A percentile compares a stretch with the other conserved stretches of the same genome.
Evolutionary conservation across 2,888 invertebrate species (phyloP).

Genomic region (Theodoxus fluviatilis): DNA sequence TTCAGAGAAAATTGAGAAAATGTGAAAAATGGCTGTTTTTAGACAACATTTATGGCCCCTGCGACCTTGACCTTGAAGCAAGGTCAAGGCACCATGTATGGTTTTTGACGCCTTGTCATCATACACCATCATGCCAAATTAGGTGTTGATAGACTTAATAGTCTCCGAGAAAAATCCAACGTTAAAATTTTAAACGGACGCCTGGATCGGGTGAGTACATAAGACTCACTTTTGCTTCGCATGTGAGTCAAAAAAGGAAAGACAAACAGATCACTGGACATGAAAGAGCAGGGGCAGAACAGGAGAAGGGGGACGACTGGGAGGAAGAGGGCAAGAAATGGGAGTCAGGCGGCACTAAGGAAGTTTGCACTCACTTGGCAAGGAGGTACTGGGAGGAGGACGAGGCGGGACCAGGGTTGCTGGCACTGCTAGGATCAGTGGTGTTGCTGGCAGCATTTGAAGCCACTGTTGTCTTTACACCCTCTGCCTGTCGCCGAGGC

Average conservation of each 20-base stretch:
- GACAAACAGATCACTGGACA: background rate
- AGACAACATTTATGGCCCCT: no score
- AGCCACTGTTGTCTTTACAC: conserved; percentile 66
- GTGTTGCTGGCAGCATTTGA: conserved; percentile 35
- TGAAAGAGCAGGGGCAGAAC: background rate
- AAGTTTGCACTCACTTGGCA: conserved; percentile 28
- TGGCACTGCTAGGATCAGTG: conserved; percentile 34
- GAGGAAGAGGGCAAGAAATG: background rate
- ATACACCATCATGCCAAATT: no score
- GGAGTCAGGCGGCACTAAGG: background rate
- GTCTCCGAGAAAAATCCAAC: no score
- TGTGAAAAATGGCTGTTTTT: no score
- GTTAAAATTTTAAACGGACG: no score
- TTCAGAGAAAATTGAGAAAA: no score
- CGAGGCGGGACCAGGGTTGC: conserved; percentile 28
- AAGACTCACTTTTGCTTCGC: conserved; percentile 25
- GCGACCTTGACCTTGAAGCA: no score
- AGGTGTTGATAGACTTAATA: no score
- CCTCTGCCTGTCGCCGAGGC: conserved; percentile 82
- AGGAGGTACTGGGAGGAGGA: conserved; percentile 64
- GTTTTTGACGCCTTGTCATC: no score
- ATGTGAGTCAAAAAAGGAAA: conserved; percentile 22
- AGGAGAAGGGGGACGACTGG: background rate
- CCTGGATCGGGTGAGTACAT: no score
- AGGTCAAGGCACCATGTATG: no score